Conservation (phyloP, 2,797 vertebrate genomes). For the Xyrichtys novacula region DNA sequence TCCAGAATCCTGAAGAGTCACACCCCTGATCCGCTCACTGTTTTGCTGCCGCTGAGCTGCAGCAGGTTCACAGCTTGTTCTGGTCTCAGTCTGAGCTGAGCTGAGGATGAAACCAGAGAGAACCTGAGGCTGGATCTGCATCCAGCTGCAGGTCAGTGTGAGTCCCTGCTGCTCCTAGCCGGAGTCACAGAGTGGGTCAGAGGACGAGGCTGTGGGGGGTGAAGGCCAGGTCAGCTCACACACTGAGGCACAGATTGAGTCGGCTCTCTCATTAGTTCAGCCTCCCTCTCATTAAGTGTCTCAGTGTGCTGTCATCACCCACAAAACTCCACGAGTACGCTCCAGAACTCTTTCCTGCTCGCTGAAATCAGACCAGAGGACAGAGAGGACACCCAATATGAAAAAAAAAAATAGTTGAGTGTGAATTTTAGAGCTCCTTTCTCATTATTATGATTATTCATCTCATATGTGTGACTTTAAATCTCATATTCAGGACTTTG, state of each 20-base stretch:
- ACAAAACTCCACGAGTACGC: not conserved
- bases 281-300: constrained; percentile 5
- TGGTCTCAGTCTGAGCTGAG: not conserved
- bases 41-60: too few relatives aligned
- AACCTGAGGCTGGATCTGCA: not conserved
- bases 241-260: constrained; percentile 11
- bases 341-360: not conserved
- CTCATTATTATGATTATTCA: too few relatives aligned
- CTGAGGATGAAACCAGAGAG: not conserved
- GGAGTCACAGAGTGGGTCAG: not conserved
- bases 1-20: not conserved
- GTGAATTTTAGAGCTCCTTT: too few relatives aligned
- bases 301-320: not conserved
- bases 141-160: not conserved
- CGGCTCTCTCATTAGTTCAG: constrained; percentile 4
- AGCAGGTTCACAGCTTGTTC: not conserved
- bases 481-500: too few relatives aligned
- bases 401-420: not conserved
- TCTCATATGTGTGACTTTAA: too few relatives aligned
- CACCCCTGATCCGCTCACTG: not conserved
- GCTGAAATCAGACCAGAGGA: not conserved
- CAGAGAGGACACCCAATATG: too few relatives aligned
- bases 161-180: not conserved
- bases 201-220: not conserved
- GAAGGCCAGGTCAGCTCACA: not conserved